Evolutionary conservation across 2,113 vertebrate species (phyloP), one percentile per base, ranked within the genome.

Genomic region (Phoxinus phoxinus): DNA sequence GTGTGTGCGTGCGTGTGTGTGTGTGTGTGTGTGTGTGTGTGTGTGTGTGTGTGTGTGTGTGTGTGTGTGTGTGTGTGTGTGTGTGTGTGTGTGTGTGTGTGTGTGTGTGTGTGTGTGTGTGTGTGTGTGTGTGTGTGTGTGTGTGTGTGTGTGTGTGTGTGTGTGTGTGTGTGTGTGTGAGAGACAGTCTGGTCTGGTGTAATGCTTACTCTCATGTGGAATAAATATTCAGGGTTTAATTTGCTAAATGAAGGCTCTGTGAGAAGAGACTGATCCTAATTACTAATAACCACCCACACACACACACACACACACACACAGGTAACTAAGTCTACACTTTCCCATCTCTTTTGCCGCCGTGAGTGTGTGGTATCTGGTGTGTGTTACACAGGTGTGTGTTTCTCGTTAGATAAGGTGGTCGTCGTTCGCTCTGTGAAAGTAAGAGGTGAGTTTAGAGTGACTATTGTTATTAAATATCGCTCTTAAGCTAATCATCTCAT

Each of bases 371-470:
- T 71, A 41, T 71, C 35, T 37, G 32, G 67, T 37, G 32, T 71
- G 67, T 71, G 67, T 71, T 71, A 71, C 67, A 37, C 32, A 11
- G 35, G 67, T 71, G 67, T 71, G 67, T 71, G 67, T 41, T 71
- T 71, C 35, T 71, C 11, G 4, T 41, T 37, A 35, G 9, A 71
- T 71, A 71, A 71, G 9, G 67, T 71, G 21, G 67, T 35, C 3
- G 1, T 8, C 8, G 1, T 69, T 69, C 17, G 17, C 65, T 69
- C 67, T 41, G 67, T 41, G 67, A 71, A 41, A 41, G 67, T 71
- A 71, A 71, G 67, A 41, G 67, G 35, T 41, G 9, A 71, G 67
- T 71, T 71, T 41, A 71, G 67, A 37, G 67, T 41, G 8, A 71
- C 67, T 71, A 71, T 12, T 71, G 19, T 41, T 71, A 37, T 71